Evolutionary conservation across 1,140 invertebrate genomes (phyloP), one percentile per base, ranked within the genome.

Genomic region (Drosophila orena): DNA sequence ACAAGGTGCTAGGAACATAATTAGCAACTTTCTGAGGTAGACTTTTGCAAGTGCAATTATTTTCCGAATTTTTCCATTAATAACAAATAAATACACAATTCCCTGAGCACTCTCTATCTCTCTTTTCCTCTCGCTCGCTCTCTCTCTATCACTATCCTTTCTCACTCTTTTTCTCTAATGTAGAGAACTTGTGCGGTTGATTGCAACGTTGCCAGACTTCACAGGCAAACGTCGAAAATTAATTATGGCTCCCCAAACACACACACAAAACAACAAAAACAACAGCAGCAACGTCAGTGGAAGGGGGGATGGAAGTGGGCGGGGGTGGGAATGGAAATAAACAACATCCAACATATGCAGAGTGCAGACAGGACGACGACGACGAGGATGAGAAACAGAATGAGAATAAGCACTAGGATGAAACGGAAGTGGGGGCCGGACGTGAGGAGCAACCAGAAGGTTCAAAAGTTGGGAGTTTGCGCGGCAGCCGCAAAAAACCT

Each of bases 401-500:
- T 47, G 42, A 35, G 34, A 38, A 38, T 38, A 12, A 58, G 43
- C 30, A 30, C 30, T 15, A 15, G 55, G 40, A 27, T 20, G 2
- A 11, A 24, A 24, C 42, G 49, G 37, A 62, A 30, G 30, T 30
- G 30, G 30, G 30, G 47, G 47, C 47, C 62, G 65, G 44, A 68
- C 49, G 17, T 44, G 66, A 54, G 73, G 44, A 53, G 30, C 59
- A 59, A 7, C 64, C 70, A 78, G 64, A 76, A 85, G 69, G 69
- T 66, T 75, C 54, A 59, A 62, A 62, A 77, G 79, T 86, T 83
- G 84, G 81, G 83, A 88, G 83, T 89, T 89, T 88, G 83, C 83
- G 83, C 83, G 84, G 76, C 76, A 79, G 72, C 72, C 72, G 74
- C 81, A 86, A 80, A 88, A 88, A 88, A 88, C 84, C 83, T 88